Percentiles rank a stretch among this genome's conserved stretches.
These are phyloP conservation scores for Harpalus rufipes DNA, from an alignment of 2,888 invertebrate genomes.

Conservation along the genomic window DNA sequence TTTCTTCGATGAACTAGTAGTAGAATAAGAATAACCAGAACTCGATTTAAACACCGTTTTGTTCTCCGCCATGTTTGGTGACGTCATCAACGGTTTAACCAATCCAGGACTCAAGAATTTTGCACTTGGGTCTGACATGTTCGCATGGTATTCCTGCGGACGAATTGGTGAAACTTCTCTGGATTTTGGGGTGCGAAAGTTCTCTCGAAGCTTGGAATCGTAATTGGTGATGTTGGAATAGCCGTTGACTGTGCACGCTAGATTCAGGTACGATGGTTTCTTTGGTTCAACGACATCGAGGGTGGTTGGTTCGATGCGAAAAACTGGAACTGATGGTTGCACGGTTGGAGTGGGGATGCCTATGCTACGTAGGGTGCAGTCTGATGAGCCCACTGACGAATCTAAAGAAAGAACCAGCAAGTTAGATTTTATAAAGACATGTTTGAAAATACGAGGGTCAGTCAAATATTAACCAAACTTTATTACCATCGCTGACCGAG, in stretches of 20 bases:
- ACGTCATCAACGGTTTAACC: constrained; percentile 49
- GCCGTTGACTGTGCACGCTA: constrained; percentile 94
- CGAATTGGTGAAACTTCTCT: constrained; percentile 86
- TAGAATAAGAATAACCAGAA: constrained; percentile 23
- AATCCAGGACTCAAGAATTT: constrained; percentile 67
- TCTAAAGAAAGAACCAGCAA: constrained; percentile 73
- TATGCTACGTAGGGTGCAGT: constrained; percentile 78
- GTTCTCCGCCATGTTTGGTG: constrained; percentile 61
- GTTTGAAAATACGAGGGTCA: neutral
- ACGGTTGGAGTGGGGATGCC: constrained; percentile 74
- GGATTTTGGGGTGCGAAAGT: constrained; percentile 77
- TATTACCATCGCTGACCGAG: too few relatives aligned
- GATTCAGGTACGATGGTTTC: constrained; percentile 92
- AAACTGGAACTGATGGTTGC: constrained; percentile 66
- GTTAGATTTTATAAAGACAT: neutral
- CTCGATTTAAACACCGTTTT: constrained; percentile 2
- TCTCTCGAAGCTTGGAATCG: constrained; percentile 88
- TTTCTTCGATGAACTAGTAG: constrained; percentile 69
- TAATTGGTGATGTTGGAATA: constrained; percentile 93
- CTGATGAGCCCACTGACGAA: constrained; percentile 77
- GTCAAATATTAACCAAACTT: neutral
- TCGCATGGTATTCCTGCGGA: constrained; percentile 73
- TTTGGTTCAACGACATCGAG: constrained; percentile 76
- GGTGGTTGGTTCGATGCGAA: constrained; percentile 71
- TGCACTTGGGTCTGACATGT: constrained; percentile 10